Evolutionary conservation across 2,113 vertebrate genomes (phyloP), one percentile per base, ranked within the genome.

Genomic region (Nibea albiflora): DNA sequence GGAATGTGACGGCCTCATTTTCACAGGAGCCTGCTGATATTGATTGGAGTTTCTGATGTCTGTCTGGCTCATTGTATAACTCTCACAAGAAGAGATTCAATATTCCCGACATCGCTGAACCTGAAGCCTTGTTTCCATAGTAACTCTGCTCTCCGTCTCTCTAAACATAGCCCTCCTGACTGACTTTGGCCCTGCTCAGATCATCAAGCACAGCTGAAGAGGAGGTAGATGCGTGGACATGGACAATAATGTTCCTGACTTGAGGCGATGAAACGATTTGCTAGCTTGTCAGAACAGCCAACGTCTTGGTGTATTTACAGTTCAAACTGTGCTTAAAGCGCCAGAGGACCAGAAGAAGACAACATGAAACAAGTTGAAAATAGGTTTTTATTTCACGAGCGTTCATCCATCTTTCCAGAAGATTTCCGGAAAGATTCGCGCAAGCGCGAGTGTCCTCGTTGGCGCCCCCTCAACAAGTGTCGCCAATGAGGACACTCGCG

Each of bases 121-220:
- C 89, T 79, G 81, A 63, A 89, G 87, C 86, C 91, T 88, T 90
- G 95, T 96, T 95, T 93, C 95, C 93, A 94, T 96, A 94, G 95
- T 78, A 94, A 96, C 94, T 54, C 89, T 49, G 83, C 85, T 88
- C 91, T 85, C 88, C 56, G 70, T 85, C 87, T 83, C 86, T 89
- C 88, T 92, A 85, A 93, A 94, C 90, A 93, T 92, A 94, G 91
- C 86, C 90, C 71, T 80, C 75, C 72, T 69, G 81, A 83, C 80
- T 88, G 88, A 90, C 89, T 90, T 85, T 76, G 84, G 89, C 86
- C 84, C 87, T 68, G 81, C 60, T 92, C 87, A 89, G 86, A 90
- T 90, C 90, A 90, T 90, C 86, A 88, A 91, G 88, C 90, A 74
- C 88, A 80, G 88, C 90, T 88, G 85, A 87, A 81, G 88, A 92